phyloP scores from a whole-genome alignment of 1,140 invertebrate species.

The Diplogasteroides magnus region DNA sequence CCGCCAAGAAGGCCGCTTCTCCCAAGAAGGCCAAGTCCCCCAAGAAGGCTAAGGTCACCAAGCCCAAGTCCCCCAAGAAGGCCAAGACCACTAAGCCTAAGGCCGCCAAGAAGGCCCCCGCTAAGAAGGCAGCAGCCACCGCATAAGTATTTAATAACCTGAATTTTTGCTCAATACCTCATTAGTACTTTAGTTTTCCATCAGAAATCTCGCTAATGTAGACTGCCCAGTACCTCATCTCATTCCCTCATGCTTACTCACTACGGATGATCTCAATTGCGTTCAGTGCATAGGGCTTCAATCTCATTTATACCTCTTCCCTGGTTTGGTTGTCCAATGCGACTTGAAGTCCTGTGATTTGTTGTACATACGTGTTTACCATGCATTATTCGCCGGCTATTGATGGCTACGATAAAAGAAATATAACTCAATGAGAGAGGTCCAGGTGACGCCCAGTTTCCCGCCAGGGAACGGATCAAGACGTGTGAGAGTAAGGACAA shows the following conservation, averaged over 20 bases:
- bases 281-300: too few relatives aligned
- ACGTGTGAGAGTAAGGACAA: background rate
- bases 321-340: background rate
- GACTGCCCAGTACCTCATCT: background rate
- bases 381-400: background rate
- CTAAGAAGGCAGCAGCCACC: slow-evolving; percentile 20
- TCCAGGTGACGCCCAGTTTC: background rate
- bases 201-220: too few relatives aligned
- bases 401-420: background rate
- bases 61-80: slow-evolving; percentile 33
- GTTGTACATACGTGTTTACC: background rate
- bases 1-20: slow-evolving; percentile 20
- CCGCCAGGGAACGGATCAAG: background rate
- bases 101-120: slow-evolving; percentile 17
- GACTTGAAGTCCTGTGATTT: background rate
- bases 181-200: too few relatives aligned
- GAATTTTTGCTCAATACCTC: slow-evolving; percentile 1
- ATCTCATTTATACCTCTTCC: background rate
- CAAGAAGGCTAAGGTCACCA: slow-evolving; percentile 20
- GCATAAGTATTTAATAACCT: slow-evolving; percentile 4
- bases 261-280: background rate
- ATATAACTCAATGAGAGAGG: background rate
- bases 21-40: slow-evolving; percentile 29
- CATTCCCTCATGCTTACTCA: background rate
- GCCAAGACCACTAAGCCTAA: slow-evolving; percentile 23